Conservation (phyloP, 2,113 vertebrate species). For the Pollimyrus isidori region DNA sequence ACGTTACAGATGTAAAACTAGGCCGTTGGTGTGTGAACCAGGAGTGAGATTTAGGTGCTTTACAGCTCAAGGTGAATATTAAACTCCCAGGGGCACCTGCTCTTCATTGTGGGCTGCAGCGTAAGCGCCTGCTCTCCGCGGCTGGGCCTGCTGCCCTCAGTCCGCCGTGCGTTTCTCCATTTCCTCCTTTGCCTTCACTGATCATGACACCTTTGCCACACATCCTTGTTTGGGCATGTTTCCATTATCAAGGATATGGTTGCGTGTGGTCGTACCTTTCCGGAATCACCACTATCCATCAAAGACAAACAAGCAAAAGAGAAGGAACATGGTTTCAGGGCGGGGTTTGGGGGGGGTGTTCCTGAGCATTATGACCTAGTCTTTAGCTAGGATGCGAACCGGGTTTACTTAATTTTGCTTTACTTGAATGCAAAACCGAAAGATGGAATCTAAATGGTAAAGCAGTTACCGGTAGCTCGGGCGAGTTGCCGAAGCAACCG, state of each 20-base stretch:
- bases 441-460: constrained; percentile 6
- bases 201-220: not conserved
- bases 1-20: not conserved
- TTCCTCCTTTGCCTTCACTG: not conserved
- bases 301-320: not conserved
- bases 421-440: not conserved
- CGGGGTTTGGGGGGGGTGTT: not conserved
- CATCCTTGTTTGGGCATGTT: not conserved
- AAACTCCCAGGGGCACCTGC: not conserved
- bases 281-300: not conserved
- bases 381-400: not conserved
- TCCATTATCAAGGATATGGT: not conserved
- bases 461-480: constrained; percentile 25
- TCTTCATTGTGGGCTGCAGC: not conserved
- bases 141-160: not conserved
- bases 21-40: not conserved
- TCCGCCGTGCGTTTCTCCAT: not conserved
- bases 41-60: not conserved
- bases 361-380: not conserved
- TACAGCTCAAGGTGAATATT: not conserved
- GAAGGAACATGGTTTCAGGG: not conserved
- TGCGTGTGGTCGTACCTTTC: not conserved
- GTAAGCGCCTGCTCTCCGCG: not conserved
- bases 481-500: constrained; percentile 54
- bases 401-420: not conserved